Base-by-base conservation (phyloP, 2,113 vertebrate genomes). In the Gila orcuttii region DNA sequence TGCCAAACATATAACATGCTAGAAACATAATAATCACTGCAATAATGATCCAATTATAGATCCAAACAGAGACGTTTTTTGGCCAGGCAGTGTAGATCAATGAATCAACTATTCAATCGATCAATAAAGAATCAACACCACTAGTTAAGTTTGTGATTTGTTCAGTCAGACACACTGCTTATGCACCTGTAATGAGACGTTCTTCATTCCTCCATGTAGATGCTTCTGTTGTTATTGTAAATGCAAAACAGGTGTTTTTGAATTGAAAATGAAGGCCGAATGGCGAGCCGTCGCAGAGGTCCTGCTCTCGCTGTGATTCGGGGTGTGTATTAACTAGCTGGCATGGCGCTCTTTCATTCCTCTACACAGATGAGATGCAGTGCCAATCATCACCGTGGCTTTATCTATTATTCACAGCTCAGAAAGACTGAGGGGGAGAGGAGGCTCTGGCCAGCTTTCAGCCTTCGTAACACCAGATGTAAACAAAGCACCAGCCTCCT, bases 401-500 rank as follows among this genome's bases (percentile, higher is more conserved):
- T 76, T 39, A 9, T 77, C 79, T 47, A 66, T 66, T 89, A 88
- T 71, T 85, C 12, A 42, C 77, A 84, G 77, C 59, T 78, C 12
- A 76, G 80, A 66, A 75, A 85, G 62, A 78, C 19, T 55, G 81
- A 8, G 39, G 33, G 42, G 76, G 45, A 82, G 85, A 64, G 88
- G 64, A 68, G 69, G 45, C 66, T 31, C 33, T 64, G 75, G 85
- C 52, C 39, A 59, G 52, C 59, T 74, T 89, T 62, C 85, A 85
- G 60, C 31, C 15, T 83, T 21, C 3, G 7, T 47, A 82, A 76
- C 64, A 82, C 71, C 31, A 62, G 69, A 66, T 84, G 82, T 78
- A 89, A 89, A 85, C 88, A 86, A 84, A 55, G 75, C 52, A 86
- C 79, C 88, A 85, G 77, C 77, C 80, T 55, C 82, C 79, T 73